phyloP scores from a whole-genome alignment of 2,797 vertebrate genomes.

The Nothura maculosa region DNA sequence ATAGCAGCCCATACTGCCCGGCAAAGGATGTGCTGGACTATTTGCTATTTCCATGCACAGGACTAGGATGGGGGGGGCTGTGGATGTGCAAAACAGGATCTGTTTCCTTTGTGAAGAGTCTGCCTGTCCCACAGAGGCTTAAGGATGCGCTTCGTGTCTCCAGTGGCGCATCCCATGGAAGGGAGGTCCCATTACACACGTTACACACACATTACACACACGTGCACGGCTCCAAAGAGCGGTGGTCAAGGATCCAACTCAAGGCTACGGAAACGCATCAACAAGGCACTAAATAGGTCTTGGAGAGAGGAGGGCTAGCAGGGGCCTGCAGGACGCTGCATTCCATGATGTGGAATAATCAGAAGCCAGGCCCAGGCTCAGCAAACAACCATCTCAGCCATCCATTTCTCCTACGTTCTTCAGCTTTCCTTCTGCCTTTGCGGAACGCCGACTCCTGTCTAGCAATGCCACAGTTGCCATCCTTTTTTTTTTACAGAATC shows the following conservation, averaged over 20 bases:
- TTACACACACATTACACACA: not conserved
- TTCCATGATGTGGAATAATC: not conserved
- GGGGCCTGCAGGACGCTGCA: not conserved
- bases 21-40: not conserved
- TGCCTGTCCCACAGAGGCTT: conserved; percentile 40
- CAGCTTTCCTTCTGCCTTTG: not conserved
- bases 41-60: not conserved
- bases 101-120: conserved; percentile 32
- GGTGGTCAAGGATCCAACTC: not conserved
- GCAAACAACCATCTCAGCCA: not conserved
- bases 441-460: not conserved
- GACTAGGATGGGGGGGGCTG: not conserved
- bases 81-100: conserved; percentile 26
- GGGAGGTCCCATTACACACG: not conserved
- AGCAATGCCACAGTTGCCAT: not conserved
- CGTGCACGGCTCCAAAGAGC: not conserved
- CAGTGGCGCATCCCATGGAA: conserved; percentile 31
- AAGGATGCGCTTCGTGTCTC: conserved; percentile 26
- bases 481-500: not conserved
- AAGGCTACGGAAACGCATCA: not conserved
- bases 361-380: not conserved
- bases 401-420: not conserved
- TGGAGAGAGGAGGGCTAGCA: not conserved
- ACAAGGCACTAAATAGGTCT: conserved; percentile 12
- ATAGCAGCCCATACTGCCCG: not conserved